Evolutionary conservation across 2,888 invertebrate genomes (phyloP).

Genomic region (Ormyrus nitidulus): DNA sequence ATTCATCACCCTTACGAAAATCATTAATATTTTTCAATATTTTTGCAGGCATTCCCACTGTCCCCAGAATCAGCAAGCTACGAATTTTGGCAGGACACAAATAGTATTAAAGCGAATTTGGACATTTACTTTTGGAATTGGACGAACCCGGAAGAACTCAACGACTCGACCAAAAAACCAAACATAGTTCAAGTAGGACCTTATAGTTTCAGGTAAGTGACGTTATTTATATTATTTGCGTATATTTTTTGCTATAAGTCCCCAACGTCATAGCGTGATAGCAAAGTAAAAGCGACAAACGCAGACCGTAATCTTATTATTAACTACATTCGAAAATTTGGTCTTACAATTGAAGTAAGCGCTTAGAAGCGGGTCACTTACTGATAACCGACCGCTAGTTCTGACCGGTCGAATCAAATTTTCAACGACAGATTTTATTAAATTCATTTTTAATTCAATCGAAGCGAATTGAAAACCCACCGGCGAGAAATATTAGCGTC

Average conservation of each 20-base stretch:
- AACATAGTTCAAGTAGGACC: constrained; percentile 75
- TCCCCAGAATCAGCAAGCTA: constrained; percentile 80
- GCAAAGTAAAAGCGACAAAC: constrained; percentile 10
- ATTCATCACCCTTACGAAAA: no score
- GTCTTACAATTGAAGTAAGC: constrained; percentile 30
- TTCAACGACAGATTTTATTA: background rate
- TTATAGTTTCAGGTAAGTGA: constrained; percentile 73
- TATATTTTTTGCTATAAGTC: background rate
- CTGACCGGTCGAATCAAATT: constrained; percentile 2
- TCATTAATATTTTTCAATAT: constrained; percentile 15
- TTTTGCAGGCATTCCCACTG: constrained; percentile 80
- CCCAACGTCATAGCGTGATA: background rate
- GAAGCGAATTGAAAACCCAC: background rate
- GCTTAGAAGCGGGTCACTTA: constrained; percentile 26
- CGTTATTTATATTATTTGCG: background rate
- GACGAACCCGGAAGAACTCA: constrained; percentile 83
- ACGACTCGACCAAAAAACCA: constrained; percentile 79
- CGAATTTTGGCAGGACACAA: constrained; percentile 83
- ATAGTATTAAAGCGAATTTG: constrained; percentile 79
- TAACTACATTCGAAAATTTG: constrained; percentile 36
- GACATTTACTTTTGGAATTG: constrained; percentile 87
- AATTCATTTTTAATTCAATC: background rate
- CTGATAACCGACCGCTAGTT: constrained; percentile 16
- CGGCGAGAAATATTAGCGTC: no score
- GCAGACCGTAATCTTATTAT: constrained; percentile 34